Conservation (phyloP, 2,797 vertebrate species). For the Cyclura pinguis region DNA sequence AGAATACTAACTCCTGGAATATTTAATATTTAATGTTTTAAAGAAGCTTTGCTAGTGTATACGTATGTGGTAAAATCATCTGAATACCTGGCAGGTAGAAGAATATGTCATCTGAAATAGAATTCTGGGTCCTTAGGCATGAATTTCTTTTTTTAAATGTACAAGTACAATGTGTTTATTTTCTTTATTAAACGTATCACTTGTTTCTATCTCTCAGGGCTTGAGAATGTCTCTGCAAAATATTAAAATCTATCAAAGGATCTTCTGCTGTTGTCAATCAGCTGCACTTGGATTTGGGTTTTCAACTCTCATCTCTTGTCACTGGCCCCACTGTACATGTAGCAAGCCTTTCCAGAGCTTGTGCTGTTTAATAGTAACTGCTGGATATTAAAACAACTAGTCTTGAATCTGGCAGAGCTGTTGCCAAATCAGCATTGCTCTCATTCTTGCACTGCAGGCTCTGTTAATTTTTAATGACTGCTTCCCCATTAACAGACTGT, state of each 20-base stretch:
- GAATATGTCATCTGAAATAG: neutral
- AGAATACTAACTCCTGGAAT: too few relatives aligned
- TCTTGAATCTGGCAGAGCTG: too few relatives aligned
- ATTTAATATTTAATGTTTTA: too few relatives aligned
- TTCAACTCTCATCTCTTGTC: neutral
- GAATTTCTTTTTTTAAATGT: neutral
- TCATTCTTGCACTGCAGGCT: neutral
- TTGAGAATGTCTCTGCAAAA: neutral
- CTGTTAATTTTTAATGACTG: neutral
- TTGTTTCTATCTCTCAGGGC: slow-evolving; percentile 3
- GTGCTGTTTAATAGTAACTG: neutral
- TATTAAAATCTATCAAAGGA: neutral
- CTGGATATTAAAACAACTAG: neutral
- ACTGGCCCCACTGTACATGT: neutral
- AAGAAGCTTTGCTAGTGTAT: too few relatives aligned
- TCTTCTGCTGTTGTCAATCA: neutral
- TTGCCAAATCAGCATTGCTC: slow-evolving; percentile 4
- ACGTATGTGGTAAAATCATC: neutral
- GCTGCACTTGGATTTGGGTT: neutral
- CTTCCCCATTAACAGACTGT: neutral
- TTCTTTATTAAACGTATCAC: neutral
- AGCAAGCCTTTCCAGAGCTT: neutral
- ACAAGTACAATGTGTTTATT: neutral
- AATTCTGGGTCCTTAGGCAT: neutral
- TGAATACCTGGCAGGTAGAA: neutral